Conservation (phyloP, 1,140 invertebrate genomes). For the Trachymyrmex septentrionalis region DNA sequence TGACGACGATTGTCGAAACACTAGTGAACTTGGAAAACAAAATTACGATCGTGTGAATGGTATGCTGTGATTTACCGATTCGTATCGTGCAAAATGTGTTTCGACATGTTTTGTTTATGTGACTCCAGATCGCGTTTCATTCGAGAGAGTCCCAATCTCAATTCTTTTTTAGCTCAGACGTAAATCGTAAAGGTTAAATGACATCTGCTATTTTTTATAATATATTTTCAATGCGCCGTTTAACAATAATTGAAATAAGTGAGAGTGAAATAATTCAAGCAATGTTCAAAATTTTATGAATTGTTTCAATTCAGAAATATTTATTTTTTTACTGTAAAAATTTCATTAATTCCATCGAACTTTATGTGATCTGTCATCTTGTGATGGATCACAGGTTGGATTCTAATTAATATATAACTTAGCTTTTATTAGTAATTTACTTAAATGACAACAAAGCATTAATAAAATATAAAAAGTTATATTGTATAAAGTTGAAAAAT, state of each 20-base stretch:
- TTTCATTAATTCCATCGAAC: background rate
- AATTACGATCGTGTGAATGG: background rate
- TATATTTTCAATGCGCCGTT: background rate
- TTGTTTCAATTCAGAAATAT: background rate
- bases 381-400: background rate
- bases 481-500: background rate
- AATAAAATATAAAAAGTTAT: background rate
- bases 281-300: background rate
- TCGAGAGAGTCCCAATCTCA: background rate
- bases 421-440: constrained; percentile 13
- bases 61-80: background rate
- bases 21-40: background rate
- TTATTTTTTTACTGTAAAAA: background rate
- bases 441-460: background rate
- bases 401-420: constrained; percentile 12
- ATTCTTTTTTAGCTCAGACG: background rate
- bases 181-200: background rate
- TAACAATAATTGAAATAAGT: constrained; percentile 15
- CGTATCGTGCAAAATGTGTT: background rate
- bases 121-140: background rate
- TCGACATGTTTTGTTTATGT: background rate
- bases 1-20: background rate
- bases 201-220: background rate
- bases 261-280: background rate
- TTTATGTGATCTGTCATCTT: background rate